phyloP scores from a whole-genome alignment of 2,888 invertebrate genomes.

The Exocentrus adspersus region DNA sequence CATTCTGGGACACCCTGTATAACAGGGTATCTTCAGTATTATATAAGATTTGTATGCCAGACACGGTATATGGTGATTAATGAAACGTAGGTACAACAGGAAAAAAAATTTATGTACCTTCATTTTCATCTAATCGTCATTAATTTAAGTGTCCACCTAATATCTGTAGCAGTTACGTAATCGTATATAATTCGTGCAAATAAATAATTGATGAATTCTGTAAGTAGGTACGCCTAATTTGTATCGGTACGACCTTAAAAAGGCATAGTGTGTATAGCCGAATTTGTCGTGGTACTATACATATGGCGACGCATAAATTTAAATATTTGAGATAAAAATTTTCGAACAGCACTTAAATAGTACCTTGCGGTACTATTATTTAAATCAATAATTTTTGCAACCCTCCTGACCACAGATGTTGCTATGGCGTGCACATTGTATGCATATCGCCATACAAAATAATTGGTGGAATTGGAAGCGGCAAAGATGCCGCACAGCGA shows the following conservation, averaged over 20 bases:
- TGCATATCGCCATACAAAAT: constrained; percentile 39
- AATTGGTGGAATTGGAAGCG: constrained; percentile 48
- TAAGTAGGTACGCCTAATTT: neutral
- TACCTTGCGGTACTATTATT: no score
- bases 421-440: constrained; percentile 9
- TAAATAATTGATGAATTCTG: neutral
- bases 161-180: neutral
- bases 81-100: neutral
- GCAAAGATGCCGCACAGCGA: constrained; percentile 50
- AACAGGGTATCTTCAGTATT: no score
- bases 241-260: neutral
- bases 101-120: neutral
- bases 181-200: neutral
- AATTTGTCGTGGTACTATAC: no score
- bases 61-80: neutral
- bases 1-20: no score
- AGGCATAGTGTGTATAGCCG: no score
- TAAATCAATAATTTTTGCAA: no score
- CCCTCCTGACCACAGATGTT: neutral
- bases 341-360: no score
- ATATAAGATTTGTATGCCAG: no score
- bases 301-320: no score
- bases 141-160: neutral
- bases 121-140: neutral
- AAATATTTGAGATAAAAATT: no score